Conservation (phyloP, 2,113 vertebrate species). For the Gavialis gangeticus region DNA sequence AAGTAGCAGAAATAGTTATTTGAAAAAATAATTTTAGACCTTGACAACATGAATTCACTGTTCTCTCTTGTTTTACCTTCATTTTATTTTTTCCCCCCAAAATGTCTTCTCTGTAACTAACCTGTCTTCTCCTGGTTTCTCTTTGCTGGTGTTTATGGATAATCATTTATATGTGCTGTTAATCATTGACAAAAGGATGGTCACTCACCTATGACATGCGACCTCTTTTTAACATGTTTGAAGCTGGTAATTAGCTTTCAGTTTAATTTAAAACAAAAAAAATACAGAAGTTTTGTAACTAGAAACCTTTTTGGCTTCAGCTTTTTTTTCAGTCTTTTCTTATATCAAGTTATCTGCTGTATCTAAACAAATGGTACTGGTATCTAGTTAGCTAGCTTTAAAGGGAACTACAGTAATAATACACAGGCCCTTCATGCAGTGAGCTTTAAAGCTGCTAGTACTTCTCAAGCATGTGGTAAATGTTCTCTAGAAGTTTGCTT, state of each 20-base stretch:
- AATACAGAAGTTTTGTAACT: slow-evolving; percentile 40
- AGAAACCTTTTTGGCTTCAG: background rate
- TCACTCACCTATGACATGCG: background rate
- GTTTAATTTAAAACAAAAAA: slow-evolving; percentile 23
- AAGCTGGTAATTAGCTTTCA: slow-evolving; percentile 16
- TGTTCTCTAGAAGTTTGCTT: background rate
- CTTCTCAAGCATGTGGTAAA: fast-evolving
- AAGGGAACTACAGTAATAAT: background rate
- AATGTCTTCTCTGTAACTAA: background rate
- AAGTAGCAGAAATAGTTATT: background rate
- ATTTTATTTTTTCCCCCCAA: background rate
- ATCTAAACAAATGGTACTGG: fast-evolving
- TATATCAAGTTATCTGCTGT: background rate
- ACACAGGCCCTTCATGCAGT: fast-evolving
- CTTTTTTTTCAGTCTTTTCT: background rate
- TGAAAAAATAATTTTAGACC: background rate
- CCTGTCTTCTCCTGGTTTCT: background rate
- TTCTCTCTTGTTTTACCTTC: background rate
- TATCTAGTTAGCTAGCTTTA: background rate
- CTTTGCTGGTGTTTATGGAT: background rate
- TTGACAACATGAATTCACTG: background rate
- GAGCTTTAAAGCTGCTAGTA: background rate
- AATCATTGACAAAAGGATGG: background rate
- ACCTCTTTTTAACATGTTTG: background rate
- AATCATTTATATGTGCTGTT: background rate